phyloP scores from a whole-genome alignment of 2,113 vertebrate species.

The Prietella phreatophila region DNA sequence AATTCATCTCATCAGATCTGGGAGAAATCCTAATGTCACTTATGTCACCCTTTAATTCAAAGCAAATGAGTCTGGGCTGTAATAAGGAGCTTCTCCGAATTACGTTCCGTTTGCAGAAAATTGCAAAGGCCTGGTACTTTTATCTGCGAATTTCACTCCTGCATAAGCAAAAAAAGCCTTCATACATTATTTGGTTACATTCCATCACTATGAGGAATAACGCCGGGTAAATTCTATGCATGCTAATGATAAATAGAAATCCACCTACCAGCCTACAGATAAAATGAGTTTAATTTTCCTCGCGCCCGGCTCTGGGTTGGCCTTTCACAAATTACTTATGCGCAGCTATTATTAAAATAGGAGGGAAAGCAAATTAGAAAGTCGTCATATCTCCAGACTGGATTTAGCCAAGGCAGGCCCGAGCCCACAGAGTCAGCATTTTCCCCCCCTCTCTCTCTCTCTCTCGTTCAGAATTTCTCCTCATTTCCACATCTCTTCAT shows the following conservation, averaged over 20 bases:
- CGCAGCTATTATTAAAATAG: slow-evolving; percentile 99
- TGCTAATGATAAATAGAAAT: slow-evolving; percentile 99
- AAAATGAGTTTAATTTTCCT: slow-evolving; percentile 99
- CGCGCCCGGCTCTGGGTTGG: slow-evolving; percentile 93
- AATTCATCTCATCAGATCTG: slow-evolving; percentile 97
- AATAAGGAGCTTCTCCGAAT: slow-evolving; percentile 99
- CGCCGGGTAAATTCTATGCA: slow-evolving; percentile 99
- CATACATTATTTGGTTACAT: slow-evolving; percentile 99
- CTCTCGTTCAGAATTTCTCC: slow-evolving; percentile 72
- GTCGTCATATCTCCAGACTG: slow-evolving; percentile 97
- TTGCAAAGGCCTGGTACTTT: slow-evolving; percentile 92
- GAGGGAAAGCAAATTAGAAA: slow-evolving; percentile 99
- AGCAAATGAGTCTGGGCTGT: slow-evolving; percentile 93
- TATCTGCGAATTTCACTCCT: slow-evolving; percentile 99
- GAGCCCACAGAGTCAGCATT: slow-evolving; percentile 97
- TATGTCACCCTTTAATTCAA: slow-evolving; percentile 98
- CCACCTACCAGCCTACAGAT: slow-evolving; percentile 99
- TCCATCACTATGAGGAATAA: slow-evolving; percentile 99
- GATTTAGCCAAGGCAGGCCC: slow-evolving; percentile 95
- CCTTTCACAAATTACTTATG: slow-evolving; percentile 99
- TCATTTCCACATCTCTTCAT: slow-evolving; percentile 85
- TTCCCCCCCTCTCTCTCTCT: slow-evolving; percentile 62
- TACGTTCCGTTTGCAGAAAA: slow-evolving; percentile 99
- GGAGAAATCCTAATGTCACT: slow-evolving; percentile 98
- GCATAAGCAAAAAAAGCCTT: slow-evolving; percentile 91